Evolutionary conservation across 2,797 vertebrate genomes (phyloP).

Genomic region (Fundulus diaphanus): DNA sequence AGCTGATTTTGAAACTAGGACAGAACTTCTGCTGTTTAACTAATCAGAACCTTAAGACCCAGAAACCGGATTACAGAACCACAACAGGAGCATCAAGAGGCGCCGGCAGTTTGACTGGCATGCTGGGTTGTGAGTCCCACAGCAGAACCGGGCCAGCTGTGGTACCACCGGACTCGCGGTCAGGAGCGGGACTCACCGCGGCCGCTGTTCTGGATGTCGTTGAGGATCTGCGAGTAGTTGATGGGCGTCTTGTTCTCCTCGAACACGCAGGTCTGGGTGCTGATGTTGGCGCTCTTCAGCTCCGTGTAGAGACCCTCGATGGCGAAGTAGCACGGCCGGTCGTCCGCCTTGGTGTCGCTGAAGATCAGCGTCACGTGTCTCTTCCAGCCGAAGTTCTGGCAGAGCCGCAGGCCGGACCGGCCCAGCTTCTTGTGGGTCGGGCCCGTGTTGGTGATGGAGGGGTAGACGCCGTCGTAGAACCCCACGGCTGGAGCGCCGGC

Average conservation of each 20-base stretch:
- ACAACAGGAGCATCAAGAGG: too few relatives aligned
- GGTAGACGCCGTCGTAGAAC: conserved; percentile 80
- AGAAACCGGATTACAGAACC: too few relatives aligned
- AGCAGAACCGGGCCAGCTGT: neutral
- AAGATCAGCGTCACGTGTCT: conserved; percentile 85
- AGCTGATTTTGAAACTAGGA: too few relatives aligned
- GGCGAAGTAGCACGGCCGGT: conserved; percentile 88
- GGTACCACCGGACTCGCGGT: neutral
- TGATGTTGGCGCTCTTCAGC: conserved; percentile 82
- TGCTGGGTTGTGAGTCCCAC: too few relatives aligned
- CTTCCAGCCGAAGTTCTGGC: conserved; percentile 87
- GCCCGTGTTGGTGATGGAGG: conserved; percentile 87
- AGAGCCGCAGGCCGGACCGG: conserved; percentile 83
- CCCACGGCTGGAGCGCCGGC: conserved; percentile 88
- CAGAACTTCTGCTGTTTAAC: too few relatives aligned
- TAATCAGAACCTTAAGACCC: too few relatives aligned
- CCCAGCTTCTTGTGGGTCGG: conserved; percentile 92
- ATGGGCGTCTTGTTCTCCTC: conserved; percentile 67
- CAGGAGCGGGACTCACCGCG: conserved; percentile 88
- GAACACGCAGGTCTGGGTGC: conserved; percentile 78
- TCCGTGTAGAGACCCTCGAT: conserved; percentile 87
- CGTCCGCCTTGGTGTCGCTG: conserved; percentile 81
- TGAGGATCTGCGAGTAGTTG: conserved; percentile 84
- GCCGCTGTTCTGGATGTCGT: conserved; percentile 80
- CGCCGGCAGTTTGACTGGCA: too few relatives aligned